Conservation (phyloP, 2,113 vertebrate genomes). For the Calidris pygmaea region DNA sequence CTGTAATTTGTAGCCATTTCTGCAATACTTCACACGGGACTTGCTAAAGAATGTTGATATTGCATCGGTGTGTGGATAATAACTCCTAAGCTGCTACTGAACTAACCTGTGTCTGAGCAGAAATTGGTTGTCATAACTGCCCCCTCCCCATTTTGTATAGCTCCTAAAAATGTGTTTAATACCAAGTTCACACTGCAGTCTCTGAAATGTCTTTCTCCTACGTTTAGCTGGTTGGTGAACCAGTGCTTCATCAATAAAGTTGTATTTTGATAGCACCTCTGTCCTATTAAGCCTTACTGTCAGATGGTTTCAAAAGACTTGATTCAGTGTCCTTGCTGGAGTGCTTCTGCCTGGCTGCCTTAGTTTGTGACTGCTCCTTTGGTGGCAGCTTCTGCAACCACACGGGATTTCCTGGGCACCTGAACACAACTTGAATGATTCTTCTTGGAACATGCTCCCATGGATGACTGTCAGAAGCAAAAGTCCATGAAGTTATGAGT, state of each 20-base stretch:
- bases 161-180: neutral
- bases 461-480: neutral
- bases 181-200: neutral
- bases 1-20: neutral
- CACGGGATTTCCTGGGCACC: neutral
- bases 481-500: neutral
- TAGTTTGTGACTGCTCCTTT: neutral
- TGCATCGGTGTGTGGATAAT: neutral
- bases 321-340: neutral
- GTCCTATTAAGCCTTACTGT: neutral
- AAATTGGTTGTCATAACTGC: neutral
- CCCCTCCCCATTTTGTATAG: neutral
- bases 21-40: neutral
- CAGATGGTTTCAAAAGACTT: neutral
- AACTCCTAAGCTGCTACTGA: neutral
- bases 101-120: neutral
- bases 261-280: conserved; percentile 6
- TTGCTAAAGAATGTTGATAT: neutral
- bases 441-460: neutral
- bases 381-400: neutral
- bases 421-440: neutral
- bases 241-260: conserved; percentile 47
- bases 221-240: neutral
- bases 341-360: neutral
- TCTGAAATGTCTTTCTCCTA: neutral